Base-by-base conservation (phyloP, 2,797 vertebrate species). In the Threskiornis aethiopicus region DNA sequence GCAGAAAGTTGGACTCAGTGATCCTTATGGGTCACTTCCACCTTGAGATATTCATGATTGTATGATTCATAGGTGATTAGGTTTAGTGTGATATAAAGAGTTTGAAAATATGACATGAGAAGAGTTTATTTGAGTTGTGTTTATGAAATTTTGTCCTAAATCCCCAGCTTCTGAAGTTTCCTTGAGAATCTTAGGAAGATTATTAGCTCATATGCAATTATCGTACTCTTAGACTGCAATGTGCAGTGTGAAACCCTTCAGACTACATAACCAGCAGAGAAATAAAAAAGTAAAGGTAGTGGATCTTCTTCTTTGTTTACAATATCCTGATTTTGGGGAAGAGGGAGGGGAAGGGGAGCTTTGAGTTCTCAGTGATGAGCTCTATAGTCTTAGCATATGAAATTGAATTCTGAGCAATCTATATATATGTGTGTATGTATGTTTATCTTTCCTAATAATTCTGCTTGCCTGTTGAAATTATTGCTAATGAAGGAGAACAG, bases 391-490 rank as follows among this genome's bases (percentile, higher is more conserved):
- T 47, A 16, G 6, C 25, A 58, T 29, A 44, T 16, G 10, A 31
- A 41, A 31, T 4, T 51, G 29, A 15, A n/a, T 77, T 62, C 39
- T 66, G 49, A 77, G 29, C 5, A 44, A 10, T 35, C 21, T 39
- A 8, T 41, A 1, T 61, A 8, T 39, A 0, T 61, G 6, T 31
- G 2, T n/a, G 1, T 47, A 3, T 58, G 6, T 39, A 3, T 69
- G 6, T 33, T n/a, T 55, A 46, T 59, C 15, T 84, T 69, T 69
- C 46, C 22, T 39, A 35, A n/a, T 25, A 86, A 61, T 65, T 41
- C 29, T 65, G 1, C 12, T 64, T 77, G 9, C 7, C 9, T 29
- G 5, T 8, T 73, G 16, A 69, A 84, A 22, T 59, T 33, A 26
- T 44, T 93, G 11, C 4, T 62, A 66, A 80, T n/a, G 20, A 62